Evolutionary conservation across 2,113 vertebrate species (phyloP).

Genomic region (Gymnogyps californianus): DNA sequence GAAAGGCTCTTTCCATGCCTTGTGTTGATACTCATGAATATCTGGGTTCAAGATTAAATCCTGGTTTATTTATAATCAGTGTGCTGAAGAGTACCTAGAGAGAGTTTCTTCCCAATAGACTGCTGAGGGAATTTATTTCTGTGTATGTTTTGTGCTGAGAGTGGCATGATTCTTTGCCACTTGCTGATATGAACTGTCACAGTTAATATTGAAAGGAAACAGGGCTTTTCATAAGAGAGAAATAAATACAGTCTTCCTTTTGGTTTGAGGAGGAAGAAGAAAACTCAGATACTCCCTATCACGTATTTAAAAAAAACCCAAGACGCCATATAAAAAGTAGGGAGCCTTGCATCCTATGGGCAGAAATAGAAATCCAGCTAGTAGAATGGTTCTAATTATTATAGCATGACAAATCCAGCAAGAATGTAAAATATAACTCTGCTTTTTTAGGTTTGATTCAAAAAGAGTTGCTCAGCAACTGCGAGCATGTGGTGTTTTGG

Average conservation of each 20-base stretch:
- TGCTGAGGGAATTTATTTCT: background rate
- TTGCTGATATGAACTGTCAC: background rate
- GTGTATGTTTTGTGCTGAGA: background rate
- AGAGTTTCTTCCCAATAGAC: background rate
- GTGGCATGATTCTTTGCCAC: background rate
- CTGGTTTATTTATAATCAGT: background rate
- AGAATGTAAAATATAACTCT: background rate
- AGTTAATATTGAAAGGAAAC: background rate
- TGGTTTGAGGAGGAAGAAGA: background rate
- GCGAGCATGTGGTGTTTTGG: slow-evolving; percentile 92
- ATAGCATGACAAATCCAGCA: background rate
- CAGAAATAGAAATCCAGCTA: background rate
- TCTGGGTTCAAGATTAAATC: background rate
- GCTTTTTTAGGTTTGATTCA: slow-evolving; percentile 83
- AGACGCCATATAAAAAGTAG: background rate
- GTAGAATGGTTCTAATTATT: background rate
- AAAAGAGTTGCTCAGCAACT: slow-evolving; percentile 92
- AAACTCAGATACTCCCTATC: background rate
- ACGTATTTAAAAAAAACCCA: background rate
- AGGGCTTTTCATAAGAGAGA: background rate
- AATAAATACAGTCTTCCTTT: background rate
- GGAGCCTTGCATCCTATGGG: background rate
- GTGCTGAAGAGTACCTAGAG: background rate
- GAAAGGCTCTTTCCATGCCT: background rate
- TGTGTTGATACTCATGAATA: background rate